These are phyloP conservation scores for Caracal caracal DNA, from an alignment of 2,113 vertebrate genomes.

Conservation along the genomic window DNA sequence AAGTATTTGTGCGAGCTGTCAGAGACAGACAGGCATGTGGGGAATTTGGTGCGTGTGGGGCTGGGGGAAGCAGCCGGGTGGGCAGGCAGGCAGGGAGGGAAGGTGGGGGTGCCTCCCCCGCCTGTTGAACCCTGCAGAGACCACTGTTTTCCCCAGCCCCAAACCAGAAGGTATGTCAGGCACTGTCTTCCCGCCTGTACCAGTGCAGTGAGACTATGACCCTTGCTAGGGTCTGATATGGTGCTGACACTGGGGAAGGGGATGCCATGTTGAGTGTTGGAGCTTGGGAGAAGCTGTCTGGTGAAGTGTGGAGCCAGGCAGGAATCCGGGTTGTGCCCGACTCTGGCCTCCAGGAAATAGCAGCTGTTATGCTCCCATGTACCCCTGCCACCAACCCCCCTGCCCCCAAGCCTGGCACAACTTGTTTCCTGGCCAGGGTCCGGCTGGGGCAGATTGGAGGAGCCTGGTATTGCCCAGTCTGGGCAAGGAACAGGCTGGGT, in stretches of 20 bases:
- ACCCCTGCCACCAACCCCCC: background rate
- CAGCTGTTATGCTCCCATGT: conserved; percentile 58
- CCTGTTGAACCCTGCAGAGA: conserved; percentile 28
- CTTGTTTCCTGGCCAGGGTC: conserved; percentile 75
- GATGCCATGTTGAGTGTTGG: background rate
- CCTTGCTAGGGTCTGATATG: background rate
- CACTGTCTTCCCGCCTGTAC: background rate
- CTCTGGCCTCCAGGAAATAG: conserved; percentile 78
- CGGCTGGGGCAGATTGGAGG: conserved; percentile 69
- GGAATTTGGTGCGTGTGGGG: conserved; percentile 80
- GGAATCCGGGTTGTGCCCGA: conserved; percentile 64
- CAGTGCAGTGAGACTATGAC: background rate
- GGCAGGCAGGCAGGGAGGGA: conserved; percentile 56
- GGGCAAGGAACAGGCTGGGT: conserved; percentile 20
- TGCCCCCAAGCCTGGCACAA: conserved; percentile 63
- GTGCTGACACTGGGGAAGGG: background rate
- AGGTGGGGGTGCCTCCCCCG: conserved; percentile 30
- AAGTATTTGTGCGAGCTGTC: conserved; percentile 81
- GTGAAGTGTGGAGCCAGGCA: conserved; percentile 45
- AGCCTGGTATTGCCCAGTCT: conserved; percentile 71
- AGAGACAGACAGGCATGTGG: conserved; percentile 83
- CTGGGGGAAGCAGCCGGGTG: conserved; percentile 75
- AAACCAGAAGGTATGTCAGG: background rate
- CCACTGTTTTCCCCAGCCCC: background rate
- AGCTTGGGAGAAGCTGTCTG: conserved; percentile 3